Evolutionary conservation across 2,888 invertebrate genomes (phyloP).

Genomic region (Brachyopa scutellaris): DNA sequence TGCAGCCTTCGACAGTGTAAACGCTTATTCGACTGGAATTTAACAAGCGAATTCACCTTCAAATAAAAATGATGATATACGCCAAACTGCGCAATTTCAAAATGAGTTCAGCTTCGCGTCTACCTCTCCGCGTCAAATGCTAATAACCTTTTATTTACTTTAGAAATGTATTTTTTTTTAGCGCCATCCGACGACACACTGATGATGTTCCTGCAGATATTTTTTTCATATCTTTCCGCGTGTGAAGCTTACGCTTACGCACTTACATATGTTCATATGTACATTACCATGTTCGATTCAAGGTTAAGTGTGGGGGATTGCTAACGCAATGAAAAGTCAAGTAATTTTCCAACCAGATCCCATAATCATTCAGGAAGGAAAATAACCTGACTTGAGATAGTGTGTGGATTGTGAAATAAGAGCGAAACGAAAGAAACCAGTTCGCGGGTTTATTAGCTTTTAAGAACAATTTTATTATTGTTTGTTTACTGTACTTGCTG

Average conservation of each 20-base stretch:
- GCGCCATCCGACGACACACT: background rate
- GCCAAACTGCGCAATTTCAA: slow-evolving; percentile 51
- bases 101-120: slow-evolving; percentile 16
- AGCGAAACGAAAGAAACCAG: slow-evolving; percentile 8
- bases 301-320: slow-evolving; percentile 25
- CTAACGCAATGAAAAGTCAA: slow-evolving; percentile 30
- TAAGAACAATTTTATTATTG: slow-evolving; percentile 10
- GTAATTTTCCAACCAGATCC: slow-evolving; percentile 16
- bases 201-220: slow-evolving; percentile 3
- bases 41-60: slow-evolving; percentile 50
- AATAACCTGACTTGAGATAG: background rate
- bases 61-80: slow-evolving; percentile 48
- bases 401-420: slow-evolving; percentile 1
- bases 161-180: slow-evolving; percentile 13
- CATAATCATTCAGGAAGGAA: slow-evolving; percentile 13
- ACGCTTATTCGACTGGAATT: slow-evolving; percentile 8
- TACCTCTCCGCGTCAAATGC: slow-evolving; percentile 28
- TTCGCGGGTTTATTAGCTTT: slow-evolving; percentile 15
- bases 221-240: background rate
- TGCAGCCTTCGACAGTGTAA: slow-evolving; percentile 27
- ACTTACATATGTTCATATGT: too few relatives aligned
- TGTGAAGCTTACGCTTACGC: background rate
- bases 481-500: background rate
- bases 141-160: slow-evolving; percentile 62
- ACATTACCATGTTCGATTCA: too few relatives aligned